These are phyloP conservation scores for Gastrophysa polygoni DNA, from an alignment of 2,888 invertebrate genomes.

Conservation along the genomic window DNA sequence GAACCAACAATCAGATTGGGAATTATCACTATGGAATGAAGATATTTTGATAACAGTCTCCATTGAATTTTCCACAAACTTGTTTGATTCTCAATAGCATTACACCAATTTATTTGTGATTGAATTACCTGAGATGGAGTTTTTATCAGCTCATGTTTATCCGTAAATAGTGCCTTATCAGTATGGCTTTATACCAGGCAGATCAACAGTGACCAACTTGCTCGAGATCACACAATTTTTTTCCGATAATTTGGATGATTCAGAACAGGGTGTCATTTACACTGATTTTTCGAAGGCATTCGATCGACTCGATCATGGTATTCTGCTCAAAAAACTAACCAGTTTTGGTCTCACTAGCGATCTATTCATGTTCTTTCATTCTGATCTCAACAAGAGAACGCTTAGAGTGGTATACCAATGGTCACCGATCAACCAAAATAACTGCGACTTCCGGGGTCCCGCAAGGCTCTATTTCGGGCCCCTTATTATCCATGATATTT, in stretches of 20 bases:
- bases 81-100: too few species aligned
- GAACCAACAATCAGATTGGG: too few species aligned
- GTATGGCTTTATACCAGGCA: constrained; percentile 2
- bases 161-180: too few species aligned
- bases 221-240: neutral
- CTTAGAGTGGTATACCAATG: neutral
- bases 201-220: constrained; percentile 8
- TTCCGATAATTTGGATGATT: too few species aligned
- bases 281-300: too few species aligned
- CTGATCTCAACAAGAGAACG: neutral
- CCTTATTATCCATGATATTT: neutral
- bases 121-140: constrained; percentile 4
- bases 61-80: too few species aligned
- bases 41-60: too few species aligned
- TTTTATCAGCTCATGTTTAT: neutral
- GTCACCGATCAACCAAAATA: neutral
- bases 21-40: too few species aligned
- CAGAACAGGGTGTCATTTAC: too few species aligned
- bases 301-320: too few species aligned
- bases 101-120: too few species aligned
- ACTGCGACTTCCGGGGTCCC: neutral
- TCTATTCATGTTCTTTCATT: neutral
- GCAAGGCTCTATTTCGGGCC: neutral
- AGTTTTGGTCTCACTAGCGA: neutral
- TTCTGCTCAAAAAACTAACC: too few species aligned